Evolutionary conservation across 2,797 vertebrate genomes (phyloP).

Genomic region (Amniataba percoides): DNA sequence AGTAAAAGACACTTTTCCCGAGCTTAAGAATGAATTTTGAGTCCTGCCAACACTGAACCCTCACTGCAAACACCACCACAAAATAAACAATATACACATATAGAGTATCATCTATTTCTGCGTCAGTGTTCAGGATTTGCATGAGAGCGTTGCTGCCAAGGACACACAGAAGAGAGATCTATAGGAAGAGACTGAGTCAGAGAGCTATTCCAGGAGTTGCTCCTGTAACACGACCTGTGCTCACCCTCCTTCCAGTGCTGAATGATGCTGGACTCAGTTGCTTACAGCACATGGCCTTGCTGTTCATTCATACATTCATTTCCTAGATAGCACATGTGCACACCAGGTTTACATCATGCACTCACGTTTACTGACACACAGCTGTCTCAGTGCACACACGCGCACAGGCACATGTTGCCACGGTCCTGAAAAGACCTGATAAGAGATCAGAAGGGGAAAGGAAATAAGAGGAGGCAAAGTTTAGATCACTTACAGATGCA

Average conservation of each 20-base stretch:
- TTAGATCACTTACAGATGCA: conserved; percentile 7
- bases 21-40: not conserved
- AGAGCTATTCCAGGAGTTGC: conserved; percentile 48
- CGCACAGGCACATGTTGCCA: not conserved
- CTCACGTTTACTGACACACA: not conserved
- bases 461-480: conserved; percentile 1
- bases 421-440: not conserved
- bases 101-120: not conserved
- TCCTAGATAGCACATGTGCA: not conserved
- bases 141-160: not conserved
- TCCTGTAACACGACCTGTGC: conserved; percentile 58
- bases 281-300: not conserved
- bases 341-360: not conserved
- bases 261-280: conserved; percentile 16
- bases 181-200: conserved; percentile 40
- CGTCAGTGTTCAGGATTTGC: not conserved
- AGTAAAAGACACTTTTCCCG: not conserved
- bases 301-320: conserved; percentile 6
- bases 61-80: no score
- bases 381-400: not conserved
- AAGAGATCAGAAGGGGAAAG: not conserved
- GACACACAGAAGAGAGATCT: conserved; percentile 6
- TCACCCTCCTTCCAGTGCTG: conserved; percentile 10
- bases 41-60: not conserved
- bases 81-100: not conserved